Evolutionary conservation across 30 jellyfish, hydroid and myxozoan genomes (phyloP), one percentile per base, ranked within the genome.

Genomic region (Sanderia malayensis): DNA sequence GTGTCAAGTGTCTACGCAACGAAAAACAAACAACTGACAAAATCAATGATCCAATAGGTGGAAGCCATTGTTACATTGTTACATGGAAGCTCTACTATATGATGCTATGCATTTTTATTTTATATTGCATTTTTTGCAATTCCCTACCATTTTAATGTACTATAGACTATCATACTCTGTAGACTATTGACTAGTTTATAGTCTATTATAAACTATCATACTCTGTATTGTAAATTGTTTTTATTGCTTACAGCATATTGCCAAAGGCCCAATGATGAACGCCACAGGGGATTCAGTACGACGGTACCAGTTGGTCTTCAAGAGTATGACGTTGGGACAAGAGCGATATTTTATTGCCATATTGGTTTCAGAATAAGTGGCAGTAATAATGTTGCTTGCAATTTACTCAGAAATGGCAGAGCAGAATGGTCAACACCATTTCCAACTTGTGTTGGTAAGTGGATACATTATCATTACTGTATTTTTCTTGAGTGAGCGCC

Each of bases 381-480:
- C 29, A 41, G 44, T 7, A 37, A 64, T 46, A 8, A 20, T 63
- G 80, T 25, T 15, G 31, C 63, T 13, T 44, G 33, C 27, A 61
- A 80, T 41, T 13, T 61, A 0, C 34, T 55, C 11, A 37, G 46
- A 3, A 1, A 49, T 26, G 64, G 74, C 19, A 76, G 2, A 32
- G 88, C 73, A 34, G 7, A 27, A 46, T 76, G 88, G 88, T 76
- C 88, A 11, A 61, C 18, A 27, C 19, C 73, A 24, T 76, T 76
- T 45, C 88, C 88, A 31, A 58, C 46, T 28, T 76, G 88, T 37
- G 52, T n/a, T 44, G 64, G 88, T 76, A 76, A 21, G 57, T 59
- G 31, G 44, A 24, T 21, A 26, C 55, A n/a, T 0, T 49, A 17
- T 70, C 29, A 18, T 60, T 60, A 20, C 15, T 15, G 20, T 60